Conservation (phyloP, 2,888 invertebrate species). For the Eilema depressum region DNA sequence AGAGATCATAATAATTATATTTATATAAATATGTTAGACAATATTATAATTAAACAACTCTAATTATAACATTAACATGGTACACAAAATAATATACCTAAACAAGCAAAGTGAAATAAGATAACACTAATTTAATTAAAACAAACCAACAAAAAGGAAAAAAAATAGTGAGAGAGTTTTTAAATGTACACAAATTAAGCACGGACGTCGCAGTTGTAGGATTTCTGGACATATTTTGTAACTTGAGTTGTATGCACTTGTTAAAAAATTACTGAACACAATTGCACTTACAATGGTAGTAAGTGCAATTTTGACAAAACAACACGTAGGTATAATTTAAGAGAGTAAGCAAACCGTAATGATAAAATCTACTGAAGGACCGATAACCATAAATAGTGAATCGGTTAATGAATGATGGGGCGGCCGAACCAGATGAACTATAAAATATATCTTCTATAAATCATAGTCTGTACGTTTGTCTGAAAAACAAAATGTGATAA, state of each 20-base stretch:
- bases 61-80: not conserved
- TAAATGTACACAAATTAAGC: not conserved
- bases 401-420: too few relatives aligned
- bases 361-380: too few relatives aligned
- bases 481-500: too few relatives aligned
- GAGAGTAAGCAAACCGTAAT: not conserved
- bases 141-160: not conserved
- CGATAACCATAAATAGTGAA: too few relatives aligned
- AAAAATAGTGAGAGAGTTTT: not conserved
- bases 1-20: not conserved
- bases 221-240: not conserved
- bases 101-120: not conserved
- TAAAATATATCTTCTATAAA: too few relatives aligned
- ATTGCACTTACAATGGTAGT: not conserved
- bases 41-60: not conserved
- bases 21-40: not conserved
- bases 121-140: not conserved
- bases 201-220: not conserved
- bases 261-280: not conserved
- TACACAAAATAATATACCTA: not conserved
- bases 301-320: too few relatives aligned
- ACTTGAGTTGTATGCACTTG: not conserved
- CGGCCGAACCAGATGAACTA: too few relatives aligned
- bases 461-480: too few relatives aligned
- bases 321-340: too few relatives aligned